These are phyloP conservation scores for Resseliella maxima DNA, from an alignment of 2,888 invertebrate species.

Conservation along the genomic window DNA sequence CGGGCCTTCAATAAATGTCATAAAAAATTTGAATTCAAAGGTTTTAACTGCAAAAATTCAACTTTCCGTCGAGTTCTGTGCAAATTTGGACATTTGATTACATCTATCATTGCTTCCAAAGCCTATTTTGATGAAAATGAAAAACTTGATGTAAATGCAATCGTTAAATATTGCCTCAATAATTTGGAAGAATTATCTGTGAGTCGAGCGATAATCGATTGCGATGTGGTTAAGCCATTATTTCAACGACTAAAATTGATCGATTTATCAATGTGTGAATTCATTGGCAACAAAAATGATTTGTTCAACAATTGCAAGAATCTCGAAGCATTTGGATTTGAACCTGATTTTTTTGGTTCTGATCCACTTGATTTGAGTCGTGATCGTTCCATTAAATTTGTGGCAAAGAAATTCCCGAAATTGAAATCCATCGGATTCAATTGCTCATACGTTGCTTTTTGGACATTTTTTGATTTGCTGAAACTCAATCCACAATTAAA, in stretches of 20 bases:
- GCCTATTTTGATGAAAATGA: neutral
- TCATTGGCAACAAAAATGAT: neutral
- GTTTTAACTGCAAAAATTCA: neutral
- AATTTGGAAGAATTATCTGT: neutral
- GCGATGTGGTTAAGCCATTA: neutral
- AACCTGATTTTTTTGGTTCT: neutral
- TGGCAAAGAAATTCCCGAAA: neutral
- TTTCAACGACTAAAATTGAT: neutral
- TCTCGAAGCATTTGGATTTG: neutral
- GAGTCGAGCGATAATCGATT: neutral
- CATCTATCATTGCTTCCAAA: neutral
- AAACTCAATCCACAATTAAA: neutral
- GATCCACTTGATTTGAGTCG: neutral
- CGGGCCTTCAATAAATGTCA: neutral
- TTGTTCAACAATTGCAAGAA: neutral
- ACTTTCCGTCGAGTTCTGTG: neutral
- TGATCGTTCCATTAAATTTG: neutral
- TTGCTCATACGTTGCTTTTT: neutral
- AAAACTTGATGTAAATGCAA: neutral
- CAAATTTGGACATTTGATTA: slow-evolving; percentile 2
- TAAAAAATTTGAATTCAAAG: neutral
- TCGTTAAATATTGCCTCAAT: neutral
- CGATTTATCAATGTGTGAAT: neutral
- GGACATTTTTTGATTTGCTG: neutral
- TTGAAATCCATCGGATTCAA: neutral